These are phyloP conservation scores for Temnothorax rugatulus DNA, from an alignment of 2,888 invertebrate species.

Conservation along the genomic window DNA sequence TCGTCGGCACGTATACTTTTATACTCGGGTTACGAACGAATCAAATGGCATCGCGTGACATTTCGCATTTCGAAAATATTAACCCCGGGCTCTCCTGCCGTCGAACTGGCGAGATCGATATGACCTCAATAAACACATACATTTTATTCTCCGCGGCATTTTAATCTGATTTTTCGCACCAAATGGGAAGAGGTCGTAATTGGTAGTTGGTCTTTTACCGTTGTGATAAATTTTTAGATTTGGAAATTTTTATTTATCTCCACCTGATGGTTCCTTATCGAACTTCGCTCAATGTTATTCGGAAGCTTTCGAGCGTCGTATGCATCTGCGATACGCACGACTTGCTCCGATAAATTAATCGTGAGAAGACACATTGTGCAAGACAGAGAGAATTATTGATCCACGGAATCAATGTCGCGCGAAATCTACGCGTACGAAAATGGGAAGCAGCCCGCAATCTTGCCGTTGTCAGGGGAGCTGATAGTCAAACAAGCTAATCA, in stretches of 20 bases:
- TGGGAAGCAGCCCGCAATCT: conserved; percentile 4
- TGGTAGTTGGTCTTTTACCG: not conserved
- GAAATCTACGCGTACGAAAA: conserved; percentile 22
- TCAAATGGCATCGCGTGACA: conserved; percentile 38
- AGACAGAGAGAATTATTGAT: conserved; percentile 22
- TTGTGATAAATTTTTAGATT: not conserved
- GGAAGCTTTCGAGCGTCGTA: not conserved
- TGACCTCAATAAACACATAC: conserved; percentile 18
- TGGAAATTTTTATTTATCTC: not conserved
- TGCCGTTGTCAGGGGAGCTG: conserved; percentile 8
- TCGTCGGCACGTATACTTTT: not conserved
- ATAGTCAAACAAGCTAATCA: conserved; percentile 1
- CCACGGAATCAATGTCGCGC: conserved; percentile 13
- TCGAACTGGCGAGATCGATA: not conserved
- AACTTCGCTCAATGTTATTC: not conserved
- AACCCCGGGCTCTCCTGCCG: not conserved
- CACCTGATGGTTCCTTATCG: not conserved
- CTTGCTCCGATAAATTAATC: not conserved
- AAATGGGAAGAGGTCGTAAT: not conserved
- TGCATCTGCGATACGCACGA: not conserved
- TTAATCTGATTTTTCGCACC: not conserved
- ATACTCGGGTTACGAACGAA: not conserved
- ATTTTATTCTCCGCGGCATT: not conserved
- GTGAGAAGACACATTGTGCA: not conserved
- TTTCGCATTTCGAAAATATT: conserved; percentile 39